Percentiles rank a stretch among this genome's conserved stretches.
These are phyloP conservation scores for Pituophis catenifer DNA, from an alignment of 2,113 vertebrate genomes.

Conservation along the genomic window DNA sequence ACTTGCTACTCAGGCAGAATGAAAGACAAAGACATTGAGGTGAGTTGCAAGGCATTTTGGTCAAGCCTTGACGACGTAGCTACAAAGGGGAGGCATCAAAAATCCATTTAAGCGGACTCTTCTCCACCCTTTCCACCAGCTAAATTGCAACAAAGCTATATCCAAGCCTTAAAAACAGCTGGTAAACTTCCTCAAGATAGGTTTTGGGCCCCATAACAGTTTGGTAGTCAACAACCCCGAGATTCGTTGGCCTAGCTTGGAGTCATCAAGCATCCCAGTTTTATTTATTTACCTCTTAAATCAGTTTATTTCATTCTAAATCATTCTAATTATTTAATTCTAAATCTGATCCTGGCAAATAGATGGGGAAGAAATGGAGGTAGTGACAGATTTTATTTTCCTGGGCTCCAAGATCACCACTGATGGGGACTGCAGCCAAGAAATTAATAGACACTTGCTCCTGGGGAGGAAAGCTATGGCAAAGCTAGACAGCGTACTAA, in stretches of 20 bases:
- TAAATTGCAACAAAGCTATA: background rate
- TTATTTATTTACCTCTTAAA: background rate
- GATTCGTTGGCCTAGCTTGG: background rate
- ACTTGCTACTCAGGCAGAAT: conserved; percentile 65
- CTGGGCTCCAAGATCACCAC: too few relatives aligned
- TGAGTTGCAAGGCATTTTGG: conserved; percentile 45
- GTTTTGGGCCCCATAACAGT: background rate
- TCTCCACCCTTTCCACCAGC: conserved; percentile 42
- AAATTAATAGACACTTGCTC: too few relatives aligned
- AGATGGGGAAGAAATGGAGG: too few relatives aligned
- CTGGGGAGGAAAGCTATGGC: too few relatives aligned
- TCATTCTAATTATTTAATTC: background rate
- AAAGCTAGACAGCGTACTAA: too few relatives aligned
- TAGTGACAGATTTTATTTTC: too few relatives aligned
- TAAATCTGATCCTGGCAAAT: background rate
- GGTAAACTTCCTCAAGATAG: conserved; percentile 38
- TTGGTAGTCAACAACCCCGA: background rate
- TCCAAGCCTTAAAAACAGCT: conserved; percentile 25
- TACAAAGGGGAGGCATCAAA: conserved; percentile 23
- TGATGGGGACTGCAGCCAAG: too few relatives aligned
- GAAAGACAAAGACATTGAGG: conserved; percentile 50
- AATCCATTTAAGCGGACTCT: conserved; percentile 33
- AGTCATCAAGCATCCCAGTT: background rate
- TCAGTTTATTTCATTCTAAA: background rate
- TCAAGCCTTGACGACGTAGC: conserved; percentile 20